Base-by-base conservation (phyloP, 2,888 invertebrate genomes). In the Linhomoeus sp. region DNA sequence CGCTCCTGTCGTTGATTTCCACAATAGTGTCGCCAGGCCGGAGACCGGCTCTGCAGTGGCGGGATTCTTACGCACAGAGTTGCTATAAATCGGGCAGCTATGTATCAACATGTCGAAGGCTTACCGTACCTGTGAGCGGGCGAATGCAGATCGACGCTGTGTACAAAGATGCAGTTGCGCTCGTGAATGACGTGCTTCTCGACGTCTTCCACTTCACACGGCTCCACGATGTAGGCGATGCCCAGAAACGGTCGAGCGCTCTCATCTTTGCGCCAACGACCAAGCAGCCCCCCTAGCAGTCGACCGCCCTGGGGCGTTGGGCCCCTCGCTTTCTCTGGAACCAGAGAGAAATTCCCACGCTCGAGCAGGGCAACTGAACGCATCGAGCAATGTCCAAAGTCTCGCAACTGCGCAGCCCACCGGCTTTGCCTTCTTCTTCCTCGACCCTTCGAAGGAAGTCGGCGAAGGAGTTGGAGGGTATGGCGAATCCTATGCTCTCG, bases 401-500 rank as follows among this genome's bases (percentile, higher is more conserved):
- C 9, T 33, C 33, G 9, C 9, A 12, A 15, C 9, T 33, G n/a
- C 19, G 3, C 17, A 5, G 3, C 19, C 19, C 12, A n/a, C n/a
- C 3, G n/a, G 17, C 37, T 17, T 37, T 37, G n/a, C 17, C 19
- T 33, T 33, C 33, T 12, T 33, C 12, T 33, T 33, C 15, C 15
- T 38, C 38, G 7, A 38, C 38, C n/a, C n/a, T 9, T 12, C 71
- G 68, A 22, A 88, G 65, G 62, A 88, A 88, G 3, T 78, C 75
- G 64, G 81, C 82, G 0, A 81, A 87, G 66, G 70, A 67, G 58
- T 74, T 71, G 43, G 81, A 80, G 12, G 90, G 90, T 63, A 92
- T 88, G 0, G 90, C 88, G 67, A 92, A 92, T 0, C 87, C 87
- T 52, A 92, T 88, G 14, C 90, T 90, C 9, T 41, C 46, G 23